phyloP scores from a whole-genome alignment of 2,888 invertebrate species.

The Lydus trimaculatus region DNA sequence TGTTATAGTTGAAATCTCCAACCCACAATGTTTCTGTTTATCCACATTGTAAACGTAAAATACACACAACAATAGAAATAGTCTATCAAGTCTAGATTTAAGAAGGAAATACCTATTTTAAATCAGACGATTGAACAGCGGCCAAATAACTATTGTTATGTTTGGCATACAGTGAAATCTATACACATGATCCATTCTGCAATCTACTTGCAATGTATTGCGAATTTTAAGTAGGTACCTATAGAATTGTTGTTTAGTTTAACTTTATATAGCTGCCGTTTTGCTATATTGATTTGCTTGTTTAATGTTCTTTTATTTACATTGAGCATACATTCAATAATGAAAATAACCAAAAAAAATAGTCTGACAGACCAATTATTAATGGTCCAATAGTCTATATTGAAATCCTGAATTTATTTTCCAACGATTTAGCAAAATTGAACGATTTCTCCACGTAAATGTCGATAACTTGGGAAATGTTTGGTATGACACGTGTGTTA shows the following conservation, averaged over 20 bases:
- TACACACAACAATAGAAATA: slow-evolving; percentile 25
- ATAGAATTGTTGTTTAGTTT: slow-evolving; percentile 49
- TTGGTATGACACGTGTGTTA: slow-evolving; percentile 9
- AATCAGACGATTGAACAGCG: slow-evolving; percentile 51
- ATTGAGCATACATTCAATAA: slow-evolving; percentile 34
- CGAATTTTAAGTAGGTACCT: slow-evolving; percentile 52
- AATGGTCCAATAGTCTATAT: neutral
- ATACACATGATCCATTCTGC: slow-evolving; percentile 48
- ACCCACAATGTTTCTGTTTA: slow-evolving; percentile 10
- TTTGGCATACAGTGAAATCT: slow-evolving; percentile 38
- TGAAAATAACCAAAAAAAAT: too few relatives aligned
- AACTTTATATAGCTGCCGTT: slow-evolving; percentile 43
- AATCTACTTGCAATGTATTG: slow-evolving; percentile 47
- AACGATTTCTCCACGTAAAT: too few relatives aligned
- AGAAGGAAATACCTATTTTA: slow-evolving; percentile 53
- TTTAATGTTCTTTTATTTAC: slow-evolving; percentile 28
- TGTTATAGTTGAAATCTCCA: neutral
- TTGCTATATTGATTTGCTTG: slow-evolving; percentile 46
- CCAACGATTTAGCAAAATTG: too few relatives aligned
- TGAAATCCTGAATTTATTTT: neutral
- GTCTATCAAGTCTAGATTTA: slow-evolving; percentile 49
- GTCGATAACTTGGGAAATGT: neutral
- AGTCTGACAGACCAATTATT: slow-evolving; percentile 17
- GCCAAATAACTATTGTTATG: slow-evolving; percentile 52
- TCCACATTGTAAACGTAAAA: slow-evolving; percentile 16